Conservation (phyloP, 2,113 vertebrate genomes). For the Ascaphus truei region DNA sequence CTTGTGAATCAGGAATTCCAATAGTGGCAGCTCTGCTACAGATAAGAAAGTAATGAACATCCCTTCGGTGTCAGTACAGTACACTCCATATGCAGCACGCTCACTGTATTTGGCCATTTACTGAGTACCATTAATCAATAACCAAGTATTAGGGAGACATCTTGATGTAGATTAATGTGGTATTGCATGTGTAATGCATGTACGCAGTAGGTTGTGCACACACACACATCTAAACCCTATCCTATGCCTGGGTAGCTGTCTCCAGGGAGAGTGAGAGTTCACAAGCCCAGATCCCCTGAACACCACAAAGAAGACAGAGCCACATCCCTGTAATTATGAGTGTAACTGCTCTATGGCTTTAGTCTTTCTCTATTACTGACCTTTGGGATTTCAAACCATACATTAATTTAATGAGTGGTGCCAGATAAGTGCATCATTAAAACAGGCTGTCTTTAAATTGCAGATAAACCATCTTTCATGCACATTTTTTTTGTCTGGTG, state of each 20-base stretch:
- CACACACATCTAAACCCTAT: too few relatives aligned
- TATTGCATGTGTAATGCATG: too few relatives aligned
- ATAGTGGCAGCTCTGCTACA: not conserved
- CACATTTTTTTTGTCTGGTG: not conserved
- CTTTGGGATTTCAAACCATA: not conserved
- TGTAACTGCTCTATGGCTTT: not conserved
- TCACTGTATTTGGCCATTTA: too few relatives aligned
- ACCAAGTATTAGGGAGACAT: too few relatives aligned
- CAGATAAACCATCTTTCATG: not conserved
- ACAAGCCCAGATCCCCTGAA: not conserved
- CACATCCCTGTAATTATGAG: not conserved
- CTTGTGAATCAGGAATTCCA: not conserved
- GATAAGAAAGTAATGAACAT: not conserved
- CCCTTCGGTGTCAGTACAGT: too few relatives aligned
- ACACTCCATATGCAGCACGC: not conserved
- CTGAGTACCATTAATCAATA: too few relatives aligned
- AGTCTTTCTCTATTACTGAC: not conserved
- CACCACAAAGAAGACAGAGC: not conserved
- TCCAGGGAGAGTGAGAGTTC: not conserved
- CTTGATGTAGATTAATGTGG: too few relatives aligned
- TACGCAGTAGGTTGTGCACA: too few relatives aligned
- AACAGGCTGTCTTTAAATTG: not conserved
- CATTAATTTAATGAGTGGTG: not conserved
- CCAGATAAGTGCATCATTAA: conserved; percentile 1
- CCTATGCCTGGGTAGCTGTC: too few relatives aligned